phyloP scores from a whole-genome alignment of 2,113 vertebrate species.

The Osmerus mordax region DNA sequence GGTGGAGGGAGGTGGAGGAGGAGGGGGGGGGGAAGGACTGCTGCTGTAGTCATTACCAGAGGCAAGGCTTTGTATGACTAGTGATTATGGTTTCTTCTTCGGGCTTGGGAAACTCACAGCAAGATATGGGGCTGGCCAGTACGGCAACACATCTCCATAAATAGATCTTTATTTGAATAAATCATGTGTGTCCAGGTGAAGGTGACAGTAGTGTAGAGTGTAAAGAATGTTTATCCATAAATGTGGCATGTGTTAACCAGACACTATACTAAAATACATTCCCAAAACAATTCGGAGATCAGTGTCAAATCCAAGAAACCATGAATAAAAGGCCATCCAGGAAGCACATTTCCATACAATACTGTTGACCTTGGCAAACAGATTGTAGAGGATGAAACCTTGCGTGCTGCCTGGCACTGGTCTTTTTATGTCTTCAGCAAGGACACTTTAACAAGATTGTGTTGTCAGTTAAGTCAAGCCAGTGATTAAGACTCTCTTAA shows the following conservation, averaged over 20 bases:
- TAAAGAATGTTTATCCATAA: too few relatives aligned
- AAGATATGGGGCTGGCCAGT: too few relatives aligned
- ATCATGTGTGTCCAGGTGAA: too few relatives aligned
- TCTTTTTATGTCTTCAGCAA: neutral
- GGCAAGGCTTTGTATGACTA: neutral
- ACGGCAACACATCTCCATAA: neutral
- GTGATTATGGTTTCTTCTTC: neutral
- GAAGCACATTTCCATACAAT: too few relatives aligned
- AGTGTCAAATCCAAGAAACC: too few relatives aligned
- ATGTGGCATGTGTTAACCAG: too few relatives aligned
- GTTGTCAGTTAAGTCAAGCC: neutral
- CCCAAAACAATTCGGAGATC: too few relatives aligned
- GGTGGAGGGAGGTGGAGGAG: neutral
- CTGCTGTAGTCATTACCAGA: neutral
- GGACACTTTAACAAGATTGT: neutral
- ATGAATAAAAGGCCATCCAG: too few relatives aligned
- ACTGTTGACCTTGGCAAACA: too few relatives aligned
- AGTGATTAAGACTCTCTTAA: conserved; percentile 18
- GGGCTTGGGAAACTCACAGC: neutral
- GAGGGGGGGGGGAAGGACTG: neutral
- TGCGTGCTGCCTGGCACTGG: neutral
- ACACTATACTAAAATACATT: too few relatives aligned
- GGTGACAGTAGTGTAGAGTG: too few relatives aligned
- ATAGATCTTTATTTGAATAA: neutral
- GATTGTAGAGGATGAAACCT: too few relatives aligned